phyloP scores from a whole-genome alignment of 2,888 invertebrate species.

The Germaria angustata region DNA sequence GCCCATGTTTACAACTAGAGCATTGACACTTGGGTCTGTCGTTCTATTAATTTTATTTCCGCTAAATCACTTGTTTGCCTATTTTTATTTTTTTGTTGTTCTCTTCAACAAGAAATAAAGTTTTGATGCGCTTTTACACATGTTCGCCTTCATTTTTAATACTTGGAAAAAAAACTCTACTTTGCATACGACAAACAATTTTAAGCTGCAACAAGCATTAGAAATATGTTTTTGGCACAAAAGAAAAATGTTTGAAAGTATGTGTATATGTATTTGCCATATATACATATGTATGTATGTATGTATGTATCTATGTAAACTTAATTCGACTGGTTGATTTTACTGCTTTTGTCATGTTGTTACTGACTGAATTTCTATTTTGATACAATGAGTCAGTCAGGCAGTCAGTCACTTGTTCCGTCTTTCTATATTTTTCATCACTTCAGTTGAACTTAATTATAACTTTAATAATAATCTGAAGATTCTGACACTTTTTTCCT shows the following conservation, averaged over 20 bases:
- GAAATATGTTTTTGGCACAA: slow-evolving; percentile 26
- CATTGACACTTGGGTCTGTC: slow-evolving; percentile 60
- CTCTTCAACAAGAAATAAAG: slow-evolving; percentile 16
- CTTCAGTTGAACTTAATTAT: slow-evolving; percentile 44
- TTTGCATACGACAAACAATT: slow-evolving; percentile 25
- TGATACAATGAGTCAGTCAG: slow-evolving; percentile 16
- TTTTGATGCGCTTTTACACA: slow-evolving; percentile 59
- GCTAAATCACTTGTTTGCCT: slow-evolving; percentile 34
- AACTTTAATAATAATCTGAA: slow-evolving; percentile 18
- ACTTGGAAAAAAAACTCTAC: slow-evolving; percentile 33
- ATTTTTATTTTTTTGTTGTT: background rate
- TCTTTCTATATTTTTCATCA: background rate
- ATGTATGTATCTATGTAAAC: background rate
- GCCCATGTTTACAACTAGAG: slow-evolving; percentile 54
- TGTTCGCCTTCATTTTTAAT: slow-evolving; percentile 31
- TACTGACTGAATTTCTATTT: slow-evolving; percentile 18
- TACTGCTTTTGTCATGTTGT: slow-evolving; percentile 11
- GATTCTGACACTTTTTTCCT: slow-evolving; percentile 39
- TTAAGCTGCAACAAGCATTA: slow-evolving; percentile 23
- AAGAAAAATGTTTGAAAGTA: background rate
- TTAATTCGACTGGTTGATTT: background rate
- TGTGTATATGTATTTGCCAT: background rate
- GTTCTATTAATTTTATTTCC: slow-evolving; percentile 14
- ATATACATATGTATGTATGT: background rate
- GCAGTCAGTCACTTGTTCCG: background rate